Base-by-base conservation (phyloP, 2,797 vertebrate genomes). In the Lacerta agilis region DNA sequence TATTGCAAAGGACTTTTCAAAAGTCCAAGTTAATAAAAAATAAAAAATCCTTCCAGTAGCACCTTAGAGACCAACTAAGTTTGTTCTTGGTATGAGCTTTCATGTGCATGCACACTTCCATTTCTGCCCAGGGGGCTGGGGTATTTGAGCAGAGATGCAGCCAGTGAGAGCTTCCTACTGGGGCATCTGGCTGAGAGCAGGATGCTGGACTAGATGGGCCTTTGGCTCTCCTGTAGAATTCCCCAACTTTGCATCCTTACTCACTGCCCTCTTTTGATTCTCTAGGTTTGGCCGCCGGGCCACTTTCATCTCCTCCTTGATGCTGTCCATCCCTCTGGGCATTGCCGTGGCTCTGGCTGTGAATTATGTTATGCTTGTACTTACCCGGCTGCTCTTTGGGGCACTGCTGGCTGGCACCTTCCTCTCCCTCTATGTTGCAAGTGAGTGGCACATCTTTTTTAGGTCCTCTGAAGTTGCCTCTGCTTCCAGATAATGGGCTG, bases 221-320 rank as follows among this genome's bases (percentile, higher is more conserved):
- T 64, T 64, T 18, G 61, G 61, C 61, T 64, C 61, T 64, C 6
- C 61, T 64, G 61, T 64, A 23, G 61, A 64, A 23, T 3, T 4
- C 36, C 36, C 72, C 36, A 1, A 10, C 4, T 8, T 36, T 4
- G 38, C 41, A 4, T 3, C 9, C 27, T 66, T 3, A 27, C 83
- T 85, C 11, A 1, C 27, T 23, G 27, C 61, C 1, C 80, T 91
- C 72, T 61, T 0, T 92, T 7, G 18, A 11, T 43, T 3, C 79
- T n/a, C 7, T 94, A 99, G 98, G 96, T 93, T 97, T 2, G 98
- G 98, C 38, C 97, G 98, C 2, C 97, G 97, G 0, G 91, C 90
- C 11, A 79, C 94, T 20, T 98, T 98, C 87, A 93, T 98, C 89
- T 86, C 96, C 83, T 97, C 97, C 2, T 85, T 98, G 92, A 94